These are phyloP conservation scores for Oreochromis spilurus DNA, from an alignment of 2,113 vertebrate species.

Conservation along the genomic window DNA sequence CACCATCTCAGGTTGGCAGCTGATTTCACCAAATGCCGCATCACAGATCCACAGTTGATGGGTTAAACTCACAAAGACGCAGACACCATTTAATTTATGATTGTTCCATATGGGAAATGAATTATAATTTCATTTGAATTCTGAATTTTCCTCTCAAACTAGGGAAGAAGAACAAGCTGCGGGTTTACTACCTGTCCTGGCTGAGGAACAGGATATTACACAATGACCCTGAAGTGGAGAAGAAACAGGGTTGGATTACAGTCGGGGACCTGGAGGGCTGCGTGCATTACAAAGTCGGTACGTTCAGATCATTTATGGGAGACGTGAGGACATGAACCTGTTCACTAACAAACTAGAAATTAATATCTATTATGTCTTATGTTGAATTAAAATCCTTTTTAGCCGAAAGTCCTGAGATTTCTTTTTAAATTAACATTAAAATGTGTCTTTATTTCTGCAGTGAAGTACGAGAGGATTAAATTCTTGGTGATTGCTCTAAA, in stretches of 20 bases:
- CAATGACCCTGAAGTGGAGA: conserved; percentile 98
- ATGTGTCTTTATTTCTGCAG: conserved; percentile 63
- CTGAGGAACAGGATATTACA: conserved; percentile 96
- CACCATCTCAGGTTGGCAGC: conserved; percentile 88
- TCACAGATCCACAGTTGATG: background rate
- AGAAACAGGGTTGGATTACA: conserved; percentile 98
- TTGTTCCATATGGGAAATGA: background rate
- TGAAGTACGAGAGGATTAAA: conserved; percentile 98
- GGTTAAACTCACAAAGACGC: accelerated
- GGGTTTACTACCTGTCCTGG: conserved; percentile 98
- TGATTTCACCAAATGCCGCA: background rate
- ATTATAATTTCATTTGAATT: background rate
- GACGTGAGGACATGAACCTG: background rate
- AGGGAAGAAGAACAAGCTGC: conserved; percentile 99
- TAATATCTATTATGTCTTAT: accelerated
- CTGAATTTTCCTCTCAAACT: background rate
- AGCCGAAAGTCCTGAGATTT: background rate
- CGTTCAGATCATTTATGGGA: background rate
- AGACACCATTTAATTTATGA: accelerated
- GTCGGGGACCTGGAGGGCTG: conserved; percentile 96
- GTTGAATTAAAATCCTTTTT: background rate
- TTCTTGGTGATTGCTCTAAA: conserved; percentile 98
- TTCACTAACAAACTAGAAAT: background rate
- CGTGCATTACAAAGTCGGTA: conserved; percentile 99
- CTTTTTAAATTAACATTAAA: accelerated